These are phyloP conservation scores for Catamblyrhynchus diadema DNA, from an alignment of 2,797 vertebrate species.

Conservation along the genomic window DNA sequence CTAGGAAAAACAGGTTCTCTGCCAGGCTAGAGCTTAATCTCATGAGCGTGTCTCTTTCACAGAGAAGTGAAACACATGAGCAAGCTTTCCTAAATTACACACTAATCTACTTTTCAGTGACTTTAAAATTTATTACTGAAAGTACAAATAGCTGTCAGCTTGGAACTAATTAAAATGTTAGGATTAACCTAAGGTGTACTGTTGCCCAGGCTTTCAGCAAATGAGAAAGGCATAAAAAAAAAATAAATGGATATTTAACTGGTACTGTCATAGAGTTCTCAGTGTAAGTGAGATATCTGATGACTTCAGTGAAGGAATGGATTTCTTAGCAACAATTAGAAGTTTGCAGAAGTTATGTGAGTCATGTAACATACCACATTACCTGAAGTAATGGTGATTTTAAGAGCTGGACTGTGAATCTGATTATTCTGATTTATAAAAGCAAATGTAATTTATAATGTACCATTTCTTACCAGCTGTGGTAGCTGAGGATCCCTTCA, in stretches of 20 bases:
- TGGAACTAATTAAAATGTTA: slow-evolving; percentile 55
- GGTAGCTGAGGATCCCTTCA: not conserved
- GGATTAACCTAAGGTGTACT: slow-evolving; percentile 29
- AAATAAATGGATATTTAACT: not conserved
- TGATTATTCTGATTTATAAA: not conserved
- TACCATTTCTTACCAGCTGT: not conserved
- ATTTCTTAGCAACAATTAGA: not conserved
- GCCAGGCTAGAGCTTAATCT: not conserved
- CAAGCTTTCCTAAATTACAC: slow-evolving; percentile 39
- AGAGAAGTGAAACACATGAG: slow-evolving; percentile 7
- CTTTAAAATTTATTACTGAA: slow-evolving; percentile 33
- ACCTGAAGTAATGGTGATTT: not conserved
- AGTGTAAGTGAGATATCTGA: not conserved
- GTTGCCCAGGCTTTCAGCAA: slow-evolving; percentile 14
- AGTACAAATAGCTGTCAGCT: slow-evolving; percentile 41
- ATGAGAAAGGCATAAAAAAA: not conserved
- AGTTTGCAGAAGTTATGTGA: not conserved
- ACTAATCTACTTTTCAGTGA: slow-evolving; percentile 40
- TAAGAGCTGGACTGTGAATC: not conserved
- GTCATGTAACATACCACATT: not conserved
- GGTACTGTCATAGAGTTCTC: not conserved
- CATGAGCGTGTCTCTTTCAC: not conserved
- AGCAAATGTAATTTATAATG: not conserved
- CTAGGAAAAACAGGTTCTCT: not conserved
- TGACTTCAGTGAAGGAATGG: not conserved